phyloP scores from a whole-genome alignment of 2,888 invertebrate species.

The Lissonota sp. region DNA sequence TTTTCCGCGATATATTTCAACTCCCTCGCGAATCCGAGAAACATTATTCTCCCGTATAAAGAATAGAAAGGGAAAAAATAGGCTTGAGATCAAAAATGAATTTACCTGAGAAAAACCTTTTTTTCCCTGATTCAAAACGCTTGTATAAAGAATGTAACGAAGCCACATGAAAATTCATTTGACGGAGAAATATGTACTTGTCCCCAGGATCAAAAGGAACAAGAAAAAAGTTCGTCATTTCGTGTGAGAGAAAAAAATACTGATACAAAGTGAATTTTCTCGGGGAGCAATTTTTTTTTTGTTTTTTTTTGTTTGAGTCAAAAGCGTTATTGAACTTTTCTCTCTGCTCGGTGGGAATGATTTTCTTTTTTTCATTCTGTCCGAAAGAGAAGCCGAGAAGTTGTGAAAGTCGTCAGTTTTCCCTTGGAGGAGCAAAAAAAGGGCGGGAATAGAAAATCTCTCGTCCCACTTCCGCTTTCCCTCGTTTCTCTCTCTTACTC shows the following conservation, averaged over 20 bases:
- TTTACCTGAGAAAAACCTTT: neutral
- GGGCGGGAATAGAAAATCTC: constrained; percentile 3
- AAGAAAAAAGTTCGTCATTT: too few relatives aligned
- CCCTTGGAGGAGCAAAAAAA: constrained; percentile 29
- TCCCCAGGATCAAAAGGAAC: too few relatives aligned
- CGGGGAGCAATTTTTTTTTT: constrained; percentile 1
- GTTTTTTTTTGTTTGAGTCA: neutral
- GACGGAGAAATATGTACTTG: too few relatives aligned
- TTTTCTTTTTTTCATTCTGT: constrained; percentile 23
- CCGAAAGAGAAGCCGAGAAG: constrained; percentile 49
- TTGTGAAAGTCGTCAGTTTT: constrained; percentile 63
- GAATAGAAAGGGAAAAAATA: too few relatives aligned
- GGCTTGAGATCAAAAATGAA: neutral
- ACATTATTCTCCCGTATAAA: neutral
- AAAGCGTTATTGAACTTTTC: constrained; percentile 41
- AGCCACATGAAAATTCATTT: too few relatives aligned
- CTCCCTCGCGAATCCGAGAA: neutral
- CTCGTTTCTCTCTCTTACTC: constrained; percentile 17
- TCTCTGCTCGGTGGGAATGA: constrained; percentile 10
- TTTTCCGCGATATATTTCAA: constrained; percentile 44
- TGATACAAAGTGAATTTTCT: constrained; percentile 32
- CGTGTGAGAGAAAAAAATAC: neutral
- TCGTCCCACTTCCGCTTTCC: constrained; percentile 22
- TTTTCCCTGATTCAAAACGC: neutral
- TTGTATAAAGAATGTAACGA: too few relatives aligned